These are phyloP conservation scores for Tragelaphus imberbis DNA, from an alignment of 2,113 vertebrate species.

Conservation along the genomic window DNA sequence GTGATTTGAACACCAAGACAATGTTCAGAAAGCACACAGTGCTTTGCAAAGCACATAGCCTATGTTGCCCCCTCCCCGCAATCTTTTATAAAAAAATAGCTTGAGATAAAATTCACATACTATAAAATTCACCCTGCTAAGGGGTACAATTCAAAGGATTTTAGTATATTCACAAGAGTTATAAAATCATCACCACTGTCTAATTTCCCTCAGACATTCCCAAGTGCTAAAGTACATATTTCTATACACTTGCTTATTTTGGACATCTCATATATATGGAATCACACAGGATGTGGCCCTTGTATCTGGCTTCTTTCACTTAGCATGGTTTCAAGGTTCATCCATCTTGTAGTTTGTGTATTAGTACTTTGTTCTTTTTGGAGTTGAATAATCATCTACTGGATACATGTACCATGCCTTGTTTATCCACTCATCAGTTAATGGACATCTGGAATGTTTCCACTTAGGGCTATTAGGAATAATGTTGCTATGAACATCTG, in stretches of 20 bases:
- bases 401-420: neutral
- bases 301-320: neutral
- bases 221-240: neutral
- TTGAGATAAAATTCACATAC: neutral
- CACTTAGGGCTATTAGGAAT: neutral
- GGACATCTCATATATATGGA: neutral
- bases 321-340: neutral
- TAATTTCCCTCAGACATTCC: neutral
- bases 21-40: neutral
- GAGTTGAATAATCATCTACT: neutral
- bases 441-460: neutral
- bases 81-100: neutral
- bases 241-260: neutral
- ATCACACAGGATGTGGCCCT: neutral
- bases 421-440: neutral
- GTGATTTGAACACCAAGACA: neutral
- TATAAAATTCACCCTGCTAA: neutral
- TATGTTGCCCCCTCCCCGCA: neutral
- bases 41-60: neutral
- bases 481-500: neutral
- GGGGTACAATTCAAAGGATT: neutral
- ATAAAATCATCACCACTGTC: neutral
- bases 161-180: neutral
- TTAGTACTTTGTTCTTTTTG: neutral
- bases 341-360: neutral